Base-by-base conservation (phyloP, 2,888 invertebrate species). In the Pachymerium ferrugineum region DNA sequence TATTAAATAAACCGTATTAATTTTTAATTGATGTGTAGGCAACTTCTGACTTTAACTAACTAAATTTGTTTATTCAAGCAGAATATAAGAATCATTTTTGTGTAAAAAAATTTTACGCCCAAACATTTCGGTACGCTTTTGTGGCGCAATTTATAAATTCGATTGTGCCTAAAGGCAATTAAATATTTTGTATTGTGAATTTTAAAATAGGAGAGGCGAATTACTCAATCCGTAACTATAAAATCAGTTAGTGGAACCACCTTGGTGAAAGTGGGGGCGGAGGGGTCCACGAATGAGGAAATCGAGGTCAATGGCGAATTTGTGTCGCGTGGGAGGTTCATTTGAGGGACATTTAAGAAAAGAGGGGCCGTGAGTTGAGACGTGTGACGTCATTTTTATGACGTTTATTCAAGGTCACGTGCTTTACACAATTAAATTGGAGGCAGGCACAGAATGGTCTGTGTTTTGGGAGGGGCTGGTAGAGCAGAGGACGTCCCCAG, bases 251-350 rank as follows among this genome's bases (percentile, higher is more conserved):
- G 25, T 54, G 54, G 54, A 54, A 54, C 54, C 54, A 54, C 54
- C 54, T 54, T 54, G 54, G 54, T 47, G 47, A 47, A 47, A 47
- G 47, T 19, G 4, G 47, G 47, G 47, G 47, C 47, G 47, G 47
- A 47, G 47, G 47, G 47, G 47, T 54, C 25, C 54, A 54, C 54
- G 54, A 54, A 54, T 54, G 54, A 54, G 54, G 25, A 54, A 22
- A 54, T 54, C 54, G 54, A 54, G 54, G 54, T 54, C 54, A 54
- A 54, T 54, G 54, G 54, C 54, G 54, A 54, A 54, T 54, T 54
- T 54, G 54, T 54, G 54, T 54, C 54, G 54, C 54, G 47, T 47
- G 47, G 47, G 47, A 47, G 47, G 22, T 47, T 47, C 47, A 47
- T 47, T 47, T 47, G 47, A 47, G 47, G 47, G 47, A 47, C 47